These are phyloP conservation scores for Spongia lamella DNA, from an alignment of 37 sponge, comb jelly and placozoan species.

Conservation along the genomic window DNA sequence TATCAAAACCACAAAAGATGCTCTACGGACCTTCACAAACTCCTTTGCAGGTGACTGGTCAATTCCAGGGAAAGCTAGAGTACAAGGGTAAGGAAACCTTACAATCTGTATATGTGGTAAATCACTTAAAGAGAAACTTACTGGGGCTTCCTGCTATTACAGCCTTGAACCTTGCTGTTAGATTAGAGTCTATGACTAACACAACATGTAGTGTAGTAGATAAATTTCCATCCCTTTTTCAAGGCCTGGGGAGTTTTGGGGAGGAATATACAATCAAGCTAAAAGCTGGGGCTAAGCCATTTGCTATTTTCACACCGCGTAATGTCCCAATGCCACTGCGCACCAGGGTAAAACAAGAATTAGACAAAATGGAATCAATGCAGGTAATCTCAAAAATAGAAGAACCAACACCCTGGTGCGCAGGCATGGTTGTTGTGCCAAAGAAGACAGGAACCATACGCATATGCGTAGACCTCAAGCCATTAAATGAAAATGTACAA, in stretches of 20 bases:
- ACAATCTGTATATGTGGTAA: conserved; percentile 32
- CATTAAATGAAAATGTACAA: conserved; percentile 30
- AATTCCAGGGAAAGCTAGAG: conserved; percentile 15
- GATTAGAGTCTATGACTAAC: conserved; percentile 4
- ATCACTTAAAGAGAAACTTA: conserved; percentile 33
- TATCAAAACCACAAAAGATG: conserved; percentile 16
- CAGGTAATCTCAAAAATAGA: too few relatives aligned
- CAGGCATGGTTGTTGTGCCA: too few relatives aligned
- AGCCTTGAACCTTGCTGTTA: conserved; percentile 17
- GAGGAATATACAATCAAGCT: conserved; percentile 28
- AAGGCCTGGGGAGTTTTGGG: conserved; percentile 44
- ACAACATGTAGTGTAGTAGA: not conserved
- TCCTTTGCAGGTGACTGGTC: conserved; percentile 28
- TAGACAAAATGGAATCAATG: conserved; percentile 32
- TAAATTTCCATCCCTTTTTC: conserved; percentile 32
- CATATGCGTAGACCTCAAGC: too few relatives aligned
- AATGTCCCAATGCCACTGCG: conserved; percentile 23
- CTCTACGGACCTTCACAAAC: conserved; percentile 42
- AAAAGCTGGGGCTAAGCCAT: conserved; percentile 26
- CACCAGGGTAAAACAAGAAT: conserved; percentile 25
- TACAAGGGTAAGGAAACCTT: not conserved
- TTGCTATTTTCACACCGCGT: conserved; percentile 24
- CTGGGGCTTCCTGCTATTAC: conserved; percentile 51
- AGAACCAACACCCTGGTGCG: too few relatives aligned
- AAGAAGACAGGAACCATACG: conserved; percentile 30